These are phyloP conservation scores for Pionites leucogaster DNA, from an alignment of 2,113 vertebrate species.

Conservation along the genomic window DNA sequence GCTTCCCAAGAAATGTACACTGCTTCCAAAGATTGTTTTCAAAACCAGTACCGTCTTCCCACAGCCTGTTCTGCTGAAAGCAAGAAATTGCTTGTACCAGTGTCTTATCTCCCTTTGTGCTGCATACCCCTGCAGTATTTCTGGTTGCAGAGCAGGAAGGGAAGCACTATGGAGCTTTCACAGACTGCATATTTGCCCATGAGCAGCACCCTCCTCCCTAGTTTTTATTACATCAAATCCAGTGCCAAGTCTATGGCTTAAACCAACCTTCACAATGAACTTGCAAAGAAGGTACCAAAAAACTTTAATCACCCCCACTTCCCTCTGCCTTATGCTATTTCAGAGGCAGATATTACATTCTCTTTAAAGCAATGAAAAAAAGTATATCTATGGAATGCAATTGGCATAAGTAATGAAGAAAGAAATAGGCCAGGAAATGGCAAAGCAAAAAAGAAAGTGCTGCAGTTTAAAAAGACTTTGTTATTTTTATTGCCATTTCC, in stretches of 20 bases:
- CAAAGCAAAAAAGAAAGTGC: not conserved
- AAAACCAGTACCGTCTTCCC: not conserved
- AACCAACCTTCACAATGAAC: not conserved
- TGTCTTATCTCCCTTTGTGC: rapidly evolving
- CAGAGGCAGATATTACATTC: not conserved
- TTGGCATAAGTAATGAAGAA: not conserved
- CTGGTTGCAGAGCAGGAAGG: not conserved
- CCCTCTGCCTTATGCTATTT: not conserved
- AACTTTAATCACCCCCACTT: rapidly evolving
- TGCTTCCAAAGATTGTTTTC: not conserved
- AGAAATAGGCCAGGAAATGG: not conserved
- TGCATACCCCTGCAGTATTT: not conserved
- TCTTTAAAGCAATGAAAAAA: not conserved
- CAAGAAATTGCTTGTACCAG: not conserved
- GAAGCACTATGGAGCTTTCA: not conserved
- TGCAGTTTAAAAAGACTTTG: not conserved
- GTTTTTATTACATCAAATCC: not conserved
- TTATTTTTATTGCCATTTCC: not conserved
- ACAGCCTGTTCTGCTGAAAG: not conserved
- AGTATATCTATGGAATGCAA: not conserved
- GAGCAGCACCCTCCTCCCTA: not conserved
- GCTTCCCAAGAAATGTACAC: not conserved
- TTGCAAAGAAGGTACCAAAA: not conserved
- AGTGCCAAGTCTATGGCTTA: not conserved
- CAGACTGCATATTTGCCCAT: not conserved